A percentile compares a stretch with the other conserved stretches of the same genome.
These are phyloP conservation scores for Apodemus agrarius DNA, from an alignment of 2,797 vertebrate species.

Conservation along the genomic window DNA sequence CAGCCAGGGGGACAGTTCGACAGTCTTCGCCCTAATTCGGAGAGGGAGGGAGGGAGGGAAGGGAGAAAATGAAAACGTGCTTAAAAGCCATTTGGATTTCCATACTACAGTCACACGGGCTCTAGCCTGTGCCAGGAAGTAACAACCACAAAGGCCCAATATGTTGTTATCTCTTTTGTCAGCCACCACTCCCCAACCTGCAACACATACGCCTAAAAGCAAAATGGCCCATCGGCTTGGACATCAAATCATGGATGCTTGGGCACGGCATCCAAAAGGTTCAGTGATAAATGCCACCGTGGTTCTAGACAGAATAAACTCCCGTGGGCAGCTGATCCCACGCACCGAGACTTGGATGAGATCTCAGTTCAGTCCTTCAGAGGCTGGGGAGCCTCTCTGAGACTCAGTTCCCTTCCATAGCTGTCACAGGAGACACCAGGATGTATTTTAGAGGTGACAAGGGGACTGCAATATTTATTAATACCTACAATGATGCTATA, in stretches of 20 bases:
- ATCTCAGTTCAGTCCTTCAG: neutral
- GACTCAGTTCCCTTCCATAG: neutral
- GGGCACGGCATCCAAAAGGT: neutral
- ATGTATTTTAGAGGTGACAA: neutral
- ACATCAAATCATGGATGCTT: neutral
- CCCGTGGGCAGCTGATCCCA: neutral
- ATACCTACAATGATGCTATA: neutral
- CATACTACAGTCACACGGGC: slow-evolving; percentile 21
- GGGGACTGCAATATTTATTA: neutral
- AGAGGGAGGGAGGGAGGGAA: neutral
- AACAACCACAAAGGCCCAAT: neutral
- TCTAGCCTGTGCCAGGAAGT: slow-evolving; percentile 5
- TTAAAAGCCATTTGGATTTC: slow-evolving; percentile 32
- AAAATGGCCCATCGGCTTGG: slow-evolving; percentile 34
- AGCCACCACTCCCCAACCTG: neutral
- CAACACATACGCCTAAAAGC: neutral
- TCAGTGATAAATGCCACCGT: neutral
- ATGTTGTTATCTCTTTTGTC: neutral
- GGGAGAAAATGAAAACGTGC: slow-evolving; percentile 71
- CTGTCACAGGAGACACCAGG: neutral
- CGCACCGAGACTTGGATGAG: neutral
- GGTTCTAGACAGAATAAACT: slow-evolving; percentile 21
- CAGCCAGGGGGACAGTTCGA: slow-evolving; percentile 95
- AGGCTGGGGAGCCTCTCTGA: neutral
- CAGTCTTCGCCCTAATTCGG: slow-evolving; percentile 94